Evolutionary conservation across 1,140 invertebrate genomes (phyloP), one percentile per base, ranked within the genome.

Genomic region (Dinothrombium tinctorium): DNA sequence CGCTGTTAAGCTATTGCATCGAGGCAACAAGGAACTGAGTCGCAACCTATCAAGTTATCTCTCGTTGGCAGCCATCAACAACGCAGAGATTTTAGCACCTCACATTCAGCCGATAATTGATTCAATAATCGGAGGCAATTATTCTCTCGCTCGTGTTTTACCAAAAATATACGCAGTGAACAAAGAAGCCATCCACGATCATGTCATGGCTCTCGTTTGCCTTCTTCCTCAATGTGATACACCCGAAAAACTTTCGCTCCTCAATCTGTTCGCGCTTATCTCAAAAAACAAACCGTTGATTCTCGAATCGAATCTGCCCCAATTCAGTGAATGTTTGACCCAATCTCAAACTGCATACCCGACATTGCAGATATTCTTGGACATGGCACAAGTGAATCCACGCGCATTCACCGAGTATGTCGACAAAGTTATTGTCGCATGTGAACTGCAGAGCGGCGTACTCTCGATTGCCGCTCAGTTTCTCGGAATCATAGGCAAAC

Each of bases 31-130:
- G 47, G 83, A 90, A 56, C 63, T 92, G 33, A 76, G 76, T 1
- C 61, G 79, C 29, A 86, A 83, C 59, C 74, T 89, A 60, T 79
- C 82, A 36, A 77, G 79, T 37, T 90, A 92, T 59, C 61, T 92
- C 12, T 84, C 80, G 1, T 59, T 92, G 42, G 82, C 81, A n/a
- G 82, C 82, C 35, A 81, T 86, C 37, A 78, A 87, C 53, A 80
- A 86, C 60, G 75, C 81, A 20, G 69, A 73, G 44, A 58, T 87
- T 44, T 58, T 92, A 14, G 76, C 79, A 43, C 68, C 74, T 37
- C 78, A 87, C 61, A 74, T 84, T 40, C 72, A 84, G 44, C 73
- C 78, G 4, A 83, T 90, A 32, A 78, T 90, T 58, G 73, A 78
- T 53, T 83, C 76, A 43, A 77, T 87, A 40, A 73, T 84, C 51